phyloP scores from a whole-genome alignment of 1,140 invertebrate species.

The Pachyrhynchus sulphureomaculatus region DNA sequence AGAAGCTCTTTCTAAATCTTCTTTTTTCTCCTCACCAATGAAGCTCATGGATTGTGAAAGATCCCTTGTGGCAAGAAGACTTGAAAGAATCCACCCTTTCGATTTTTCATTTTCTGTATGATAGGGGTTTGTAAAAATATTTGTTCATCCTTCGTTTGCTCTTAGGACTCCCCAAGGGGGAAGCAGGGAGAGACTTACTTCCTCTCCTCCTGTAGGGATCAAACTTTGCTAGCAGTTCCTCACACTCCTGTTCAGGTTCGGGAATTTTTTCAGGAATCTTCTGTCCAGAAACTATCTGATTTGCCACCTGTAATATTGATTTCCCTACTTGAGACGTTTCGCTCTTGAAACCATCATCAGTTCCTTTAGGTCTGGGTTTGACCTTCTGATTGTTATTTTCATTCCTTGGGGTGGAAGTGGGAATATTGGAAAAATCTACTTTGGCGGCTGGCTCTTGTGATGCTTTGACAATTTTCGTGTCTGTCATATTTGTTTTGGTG shows the following conservation, averaged over 20 bases:
- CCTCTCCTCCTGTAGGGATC: conserved; percentile 55
- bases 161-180: conserved; percentile 64
- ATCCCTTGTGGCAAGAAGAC: conserved; percentile 52
- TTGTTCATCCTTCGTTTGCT: conserved; percentile 56
- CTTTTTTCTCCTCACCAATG: conserved; percentile 50
- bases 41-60: conserved; percentile 55
- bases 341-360: conserved; percentile 70
- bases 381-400: too few relatives aligned
- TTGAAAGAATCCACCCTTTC: conserved; percentile 57
- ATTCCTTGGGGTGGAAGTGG: neutral
- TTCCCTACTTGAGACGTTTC: conserved; percentile 68
- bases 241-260: conserved; percentile 41
- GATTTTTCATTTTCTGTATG: conserved; percentile 50
- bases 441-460: conserved; percentile 30
- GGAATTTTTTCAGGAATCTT: conserved; percentile 42
- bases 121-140: conserved; percentile 56
- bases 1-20: conserved; percentile 29
- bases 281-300: conserved; percentile 66
- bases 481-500: conserved; percentile 45
- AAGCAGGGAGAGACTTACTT: conserved; percentile 70
- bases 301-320: conserved; percentile 70
- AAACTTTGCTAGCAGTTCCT: conserved; percentile 42
- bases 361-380: conserved; percentile 47
- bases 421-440: conserved; percentile 57
- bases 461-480: conserved; percentile 41